A percentile compares a stretch with the other conserved stretches of the same genome.
These are phyloP conservation scores for Pogonophryne albipinna DNA, from an alignment of 2,797 vertebrate species.

Conservation along the genomic window DNA sequence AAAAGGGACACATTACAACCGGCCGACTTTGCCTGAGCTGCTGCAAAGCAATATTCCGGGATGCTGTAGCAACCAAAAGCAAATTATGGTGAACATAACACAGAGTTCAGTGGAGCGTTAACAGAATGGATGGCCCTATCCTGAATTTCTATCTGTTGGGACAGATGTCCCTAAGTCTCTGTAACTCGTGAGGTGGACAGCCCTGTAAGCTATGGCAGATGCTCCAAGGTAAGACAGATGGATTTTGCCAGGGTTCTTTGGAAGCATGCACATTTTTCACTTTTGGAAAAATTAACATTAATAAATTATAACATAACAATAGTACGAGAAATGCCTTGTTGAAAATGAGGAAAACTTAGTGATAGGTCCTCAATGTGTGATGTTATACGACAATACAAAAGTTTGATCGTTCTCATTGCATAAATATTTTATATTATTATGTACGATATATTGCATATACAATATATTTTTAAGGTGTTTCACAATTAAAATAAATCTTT, in stretches of 20 bases:
- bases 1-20: conserved; percentile 86
- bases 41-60: conserved; percentile 85
- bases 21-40: conserved; percentile 80
- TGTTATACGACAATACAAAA: neutral
- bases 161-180: conserved; percentile 87
- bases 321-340: conserved; percentile 6
- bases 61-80: conserved; percentile 82
- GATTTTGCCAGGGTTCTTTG: conserved; percentile 69
- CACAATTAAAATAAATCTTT: neutral
- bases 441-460: too few species aligned
- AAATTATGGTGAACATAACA: conserved; percentile 84
- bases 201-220: conserved; percentile 88
- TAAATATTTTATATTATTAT: too few species aligned
- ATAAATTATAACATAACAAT: conserved; percentile 65
- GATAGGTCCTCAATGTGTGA: neutral
- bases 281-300: conserved; percentile 74
- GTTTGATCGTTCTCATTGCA: neutral
- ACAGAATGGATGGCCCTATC: conserved; percentile 82
- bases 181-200: conserved; percentile 83
- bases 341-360: conserved; percentile 16
- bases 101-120: conserved; percentile 82
- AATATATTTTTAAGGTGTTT: conserved; percentile 1
- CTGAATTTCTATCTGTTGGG: conserved; percentile 86
- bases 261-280: conserved; percentile 76
- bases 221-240: conserved; percentile 89